These are phyloP conservation scores for Tiliacea aurago DNA, from an alignment of 2,888 invertebrate genomes.

Conservation along the genomic window DNA sequence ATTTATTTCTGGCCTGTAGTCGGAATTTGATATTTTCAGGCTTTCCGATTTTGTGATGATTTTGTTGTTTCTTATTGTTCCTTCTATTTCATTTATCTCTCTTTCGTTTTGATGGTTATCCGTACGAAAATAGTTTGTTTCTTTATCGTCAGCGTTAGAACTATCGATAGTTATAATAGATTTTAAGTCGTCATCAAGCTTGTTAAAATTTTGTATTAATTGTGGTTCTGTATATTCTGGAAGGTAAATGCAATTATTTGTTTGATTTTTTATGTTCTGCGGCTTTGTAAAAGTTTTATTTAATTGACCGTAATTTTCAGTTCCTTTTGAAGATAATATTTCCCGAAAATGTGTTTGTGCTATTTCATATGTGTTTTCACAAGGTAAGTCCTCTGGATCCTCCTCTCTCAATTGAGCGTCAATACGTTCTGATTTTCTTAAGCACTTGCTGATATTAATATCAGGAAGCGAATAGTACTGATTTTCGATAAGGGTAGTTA, in stretches of 20 bases:
- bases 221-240: slow-evolving; percentile 81
- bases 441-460: slow-evolving; percentile 92
- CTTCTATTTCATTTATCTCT: slow-evolving; percentile 89
- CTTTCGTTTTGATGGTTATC: slow-evolving; percentile 88
- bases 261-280: slow-evolving; percentile 70
- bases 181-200: slow-evolving; percentile 87
- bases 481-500: slow-evolving; percentile 91
- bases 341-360: slow-evolving; percentile 85
- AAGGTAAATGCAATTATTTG: slow-evolving; percentile 73
- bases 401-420: slow-evolving; percentile 92
- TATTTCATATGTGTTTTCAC: slow-evolving; percentile 87
- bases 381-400: slow-evolving; percentile 85
- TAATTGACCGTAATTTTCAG: slow-evolving; percentile 84
- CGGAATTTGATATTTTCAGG: slow-evolving; percentile 77
- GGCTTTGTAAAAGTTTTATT: slow-evolving; percentile 78
- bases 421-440: slow-evolving; percentile 93
- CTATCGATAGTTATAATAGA: slow-evolving; percentile 87
- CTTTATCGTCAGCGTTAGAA: slow-evolving; percentile 84
- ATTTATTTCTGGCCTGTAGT: slow-evolving; percentile 78
- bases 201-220: slow-evolving; percentile 81
- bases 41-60: slow-evolving; percentile 87
- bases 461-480: slow-evolving; percentile 94
- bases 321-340: slow-evolving; percentile 80
- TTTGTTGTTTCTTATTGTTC: slow-evolving; percentile 88
- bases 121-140: slow-evolving; percentile 77